Evolutionary conservation across 2,888 invertebrate species (phyloP).

Genomic region (Cecidostiba fungosa): DNA sequence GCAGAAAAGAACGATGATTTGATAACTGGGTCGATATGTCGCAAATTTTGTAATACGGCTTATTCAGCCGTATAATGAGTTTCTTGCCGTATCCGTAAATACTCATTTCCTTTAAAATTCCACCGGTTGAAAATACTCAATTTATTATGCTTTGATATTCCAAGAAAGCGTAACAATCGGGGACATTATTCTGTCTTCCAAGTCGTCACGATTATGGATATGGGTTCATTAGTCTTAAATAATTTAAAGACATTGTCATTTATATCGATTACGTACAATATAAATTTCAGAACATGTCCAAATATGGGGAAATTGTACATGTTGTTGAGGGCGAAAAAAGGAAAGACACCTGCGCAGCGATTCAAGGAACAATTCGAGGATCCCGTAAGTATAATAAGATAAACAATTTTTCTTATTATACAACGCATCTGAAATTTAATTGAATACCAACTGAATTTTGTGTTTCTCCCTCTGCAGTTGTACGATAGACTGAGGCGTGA

Average conservation of each 20-base stretch:
- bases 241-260: background rate
- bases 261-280: background rate
- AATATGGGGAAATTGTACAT: slow-evolving; percentile 75
- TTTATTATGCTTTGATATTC: background rate
- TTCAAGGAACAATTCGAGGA: slow-evolving; percentile 74
- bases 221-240: background rate
- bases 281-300: slow-evolving; percentile 72
- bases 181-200: background rate
- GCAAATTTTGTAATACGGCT: too few relatives aligned
- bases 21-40: too few relatives aligned
- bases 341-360: slow-evolving; percentile 73
- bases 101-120: background rate
- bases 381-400: slow-evolving; percentile 72
- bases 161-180: background rate
- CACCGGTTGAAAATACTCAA: background rate
- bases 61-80: too few relatives aligned
- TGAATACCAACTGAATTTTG: too few relatives aligned
- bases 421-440: too few relatives aligned
- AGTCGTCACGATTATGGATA: background rate
- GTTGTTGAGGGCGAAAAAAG: slow-evolving; percentile 76
- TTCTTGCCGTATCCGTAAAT: too few relatives aligned
- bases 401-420: background rate
- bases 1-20: too few relatives aligned
- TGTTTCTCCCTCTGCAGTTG: slow-evolving; percentile 77
- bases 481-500: slow-evolving; percentile 81